Conservation (phyloP, 2,888 invertebrate species). For the Dasysyrphus tricinctus region DNA sequence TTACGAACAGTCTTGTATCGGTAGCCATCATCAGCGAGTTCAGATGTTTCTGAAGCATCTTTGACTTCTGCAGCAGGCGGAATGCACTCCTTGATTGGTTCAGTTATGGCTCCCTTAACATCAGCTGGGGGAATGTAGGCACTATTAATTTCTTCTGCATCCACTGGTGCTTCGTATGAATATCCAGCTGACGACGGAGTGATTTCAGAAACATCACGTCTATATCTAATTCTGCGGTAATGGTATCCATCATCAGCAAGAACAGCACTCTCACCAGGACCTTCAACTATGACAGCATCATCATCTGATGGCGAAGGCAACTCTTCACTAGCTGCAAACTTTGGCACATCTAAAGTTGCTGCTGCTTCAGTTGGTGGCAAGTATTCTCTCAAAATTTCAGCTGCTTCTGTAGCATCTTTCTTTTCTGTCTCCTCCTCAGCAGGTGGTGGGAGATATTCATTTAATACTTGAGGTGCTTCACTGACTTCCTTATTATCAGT, state of each 20-base stretch:
- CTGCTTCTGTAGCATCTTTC: slow-evolving; percentile 7
- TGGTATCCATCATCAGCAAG: slow-evolving; percentile 55
- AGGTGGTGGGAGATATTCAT: slow-evolving; percentile 75
- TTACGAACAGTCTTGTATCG: slow-evolving; percentile 63
- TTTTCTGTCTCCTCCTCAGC: neutral
- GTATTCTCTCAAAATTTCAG: slow-evolving; percentile 42
- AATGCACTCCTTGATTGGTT: slow-evolving; percentile 29
- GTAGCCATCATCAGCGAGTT: slow-evolving; percentile 62
- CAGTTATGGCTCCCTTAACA: neutral
- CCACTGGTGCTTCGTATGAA: slow-evolving; percentile 8
- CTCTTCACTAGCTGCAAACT: slow-evolving; percentile 24
- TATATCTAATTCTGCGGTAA: slow-evolving; percentile 46
- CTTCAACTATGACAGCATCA: slow-evolving; percentile 50
- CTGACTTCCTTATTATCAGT: slow-evolving; percentile 43
- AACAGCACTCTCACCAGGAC: slow-evolving; percentile 28
- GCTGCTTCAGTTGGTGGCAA: slow-evolving; percentile 50
- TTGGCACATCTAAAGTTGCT: slow-evolving; percentile 19
- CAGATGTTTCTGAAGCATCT: slow-evolving; percentile 52
- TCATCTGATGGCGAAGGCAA: slow-evolving; percentile 39
- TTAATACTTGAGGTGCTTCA: slow-evolving; percentile 24
- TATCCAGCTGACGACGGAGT: slow-evolving; percentile 1
- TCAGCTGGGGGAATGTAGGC: slow-evolving; percentile 20
- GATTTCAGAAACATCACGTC: slow-evolving; percentile 58
- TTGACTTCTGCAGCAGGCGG: slow-evolving; percentile 44
- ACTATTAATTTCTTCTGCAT: slow-evolving; percentile 1